Evolutionary conservation across 2,888 invertebrate species (phyloP), one percentile per base, ranked within the genome.

Genomic region (Erebia epiphron): DNA sequence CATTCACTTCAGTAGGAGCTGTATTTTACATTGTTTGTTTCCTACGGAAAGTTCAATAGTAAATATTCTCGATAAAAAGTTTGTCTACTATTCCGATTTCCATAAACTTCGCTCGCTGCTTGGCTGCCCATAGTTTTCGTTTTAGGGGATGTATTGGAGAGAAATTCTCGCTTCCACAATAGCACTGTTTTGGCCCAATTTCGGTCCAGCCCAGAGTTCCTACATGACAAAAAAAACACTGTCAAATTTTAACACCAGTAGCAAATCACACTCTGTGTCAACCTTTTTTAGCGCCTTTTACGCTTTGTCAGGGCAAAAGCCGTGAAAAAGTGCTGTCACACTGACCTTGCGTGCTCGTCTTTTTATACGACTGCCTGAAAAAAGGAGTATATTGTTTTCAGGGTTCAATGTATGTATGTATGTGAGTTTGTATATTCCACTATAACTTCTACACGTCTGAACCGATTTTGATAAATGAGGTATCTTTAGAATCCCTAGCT

Each of bases 41-140:
- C 66, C 56, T 46, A 56, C 66, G 54, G 43, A 66, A 66, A 66
- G 41, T 66, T 66, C 43, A 43, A 57, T 66, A 66, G 66, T 66
- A 56, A 57, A 66, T 66, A 66, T 54, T 56, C 66, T 18, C 56
- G 66, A 66, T 66, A 66, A 66, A 66, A 66, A 66, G 56, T 66
- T 66, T 43, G 35, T 56, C 66, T 56, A 56, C 66, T 14, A 43
- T 56, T 56, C 43, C 56, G 66, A 66, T 66, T 66, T 56, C 66
- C 66, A 66, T 66, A 66, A 66, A 66, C 56, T 66, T 54, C 41
- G 41, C 66, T 56, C 21, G 66, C 18, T 46, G 54, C 57, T 57
- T 66, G 66, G 57, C 46, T 66, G 66, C 56, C 54, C 46, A 18
- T 57, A 46, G 66, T 57, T n/a, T n/a, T n/a, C n/a, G n/a, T n/a